Evolutionary conservation across 1,140 invertebrate species (phyloP).

Genomic region (Dendroctonus valens): DNA sequence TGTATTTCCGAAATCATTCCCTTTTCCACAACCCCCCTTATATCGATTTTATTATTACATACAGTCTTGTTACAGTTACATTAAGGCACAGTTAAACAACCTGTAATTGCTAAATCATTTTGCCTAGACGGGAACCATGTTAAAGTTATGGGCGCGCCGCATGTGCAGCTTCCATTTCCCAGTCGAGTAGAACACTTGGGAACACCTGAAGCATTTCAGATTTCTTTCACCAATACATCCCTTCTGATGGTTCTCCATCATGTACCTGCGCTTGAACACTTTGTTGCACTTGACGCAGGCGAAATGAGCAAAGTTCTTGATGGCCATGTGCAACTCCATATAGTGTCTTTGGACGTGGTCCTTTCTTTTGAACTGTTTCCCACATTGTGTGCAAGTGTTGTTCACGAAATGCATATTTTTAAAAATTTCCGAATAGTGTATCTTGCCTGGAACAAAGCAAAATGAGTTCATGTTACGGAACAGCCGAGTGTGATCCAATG

Average conservation of each 20-base stretch:
- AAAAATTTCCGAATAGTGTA: constrained; percentile 16
- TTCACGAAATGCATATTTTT: constrained; percentile 31
- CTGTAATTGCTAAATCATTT: not conserved
- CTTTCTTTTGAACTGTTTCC: constrained; percentile 50
- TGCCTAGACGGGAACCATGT: constrained; percentile 14
- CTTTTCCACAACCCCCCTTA: too few species aligned
- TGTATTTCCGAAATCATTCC: too few species aligned
- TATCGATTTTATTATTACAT: too few species aligned
- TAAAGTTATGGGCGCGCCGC: constrained; percentile 30
- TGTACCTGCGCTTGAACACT: constrained; percentile 40
- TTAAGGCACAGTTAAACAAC: not conserved
- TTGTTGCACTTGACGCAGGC: constrained; percentile 34
- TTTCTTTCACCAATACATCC: constrained; percentile 27
- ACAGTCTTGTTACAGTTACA: not conserved
- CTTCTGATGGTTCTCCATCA: constrained; percentile 40
- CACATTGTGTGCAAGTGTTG: constrained; percentile 49
- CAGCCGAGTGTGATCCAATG: too few species aligned
- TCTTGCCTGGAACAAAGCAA: not conserved
- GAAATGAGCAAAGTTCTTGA: constrained; percentile 21
- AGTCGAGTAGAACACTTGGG: constrained; percentile 16
- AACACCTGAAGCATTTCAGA: constrained; percentile 27
- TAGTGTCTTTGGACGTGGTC: constrained; percentile 52
- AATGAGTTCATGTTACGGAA: too few species aligned
- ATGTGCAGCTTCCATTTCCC: constrained; percentile 35
- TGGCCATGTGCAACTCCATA: constrained; percentile 39